These are phyloP conservation scores for Podabrus alpinus DNA, from an alignment of 2,888 invertebrate genomes.

Conservation along the genomic window DNA sequence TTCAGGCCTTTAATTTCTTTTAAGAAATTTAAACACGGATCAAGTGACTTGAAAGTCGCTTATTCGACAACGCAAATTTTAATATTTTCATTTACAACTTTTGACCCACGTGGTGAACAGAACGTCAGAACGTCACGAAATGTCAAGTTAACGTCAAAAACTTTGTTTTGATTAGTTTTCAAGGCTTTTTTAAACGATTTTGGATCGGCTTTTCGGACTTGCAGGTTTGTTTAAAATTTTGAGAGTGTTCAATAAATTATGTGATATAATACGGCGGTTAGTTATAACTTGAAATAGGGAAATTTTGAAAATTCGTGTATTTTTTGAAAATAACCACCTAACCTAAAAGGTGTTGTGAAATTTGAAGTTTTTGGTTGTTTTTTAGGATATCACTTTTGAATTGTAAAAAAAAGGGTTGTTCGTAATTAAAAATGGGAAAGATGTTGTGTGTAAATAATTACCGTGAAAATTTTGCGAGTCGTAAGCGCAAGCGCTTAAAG, in stretches of 20 bases:
- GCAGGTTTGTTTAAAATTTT: background rate
- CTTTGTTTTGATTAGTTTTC: background rate
- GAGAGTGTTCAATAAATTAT: too few relatives aligned
- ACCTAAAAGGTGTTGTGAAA: background rate
- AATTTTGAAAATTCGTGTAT: background rate
- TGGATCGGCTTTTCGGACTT: background rate
- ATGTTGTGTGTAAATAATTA: background rate
- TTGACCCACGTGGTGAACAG: background rate
- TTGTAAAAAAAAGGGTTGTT: background rate
- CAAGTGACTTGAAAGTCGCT: background rate
- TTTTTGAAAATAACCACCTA: background rate
- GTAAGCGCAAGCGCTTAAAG: conserved; percentile 34
- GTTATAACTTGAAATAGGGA: background rate
- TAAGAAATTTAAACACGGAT: background rate
- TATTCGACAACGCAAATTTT: background rate
- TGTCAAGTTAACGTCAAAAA: background rate
- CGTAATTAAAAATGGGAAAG: background rate
- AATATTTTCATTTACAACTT: background rate
- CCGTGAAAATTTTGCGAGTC: background rate
- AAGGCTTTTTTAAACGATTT: background rate
- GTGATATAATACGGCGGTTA: too few relatives aligned
- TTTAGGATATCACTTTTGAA: background rate
- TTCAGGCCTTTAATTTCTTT: background rate
- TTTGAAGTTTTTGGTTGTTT: background rate
- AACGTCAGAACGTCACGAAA: background rate